Conservation (phyloP, 2,797 vertebrate genomes). For the Falco novaeseelandiae region DNA sequence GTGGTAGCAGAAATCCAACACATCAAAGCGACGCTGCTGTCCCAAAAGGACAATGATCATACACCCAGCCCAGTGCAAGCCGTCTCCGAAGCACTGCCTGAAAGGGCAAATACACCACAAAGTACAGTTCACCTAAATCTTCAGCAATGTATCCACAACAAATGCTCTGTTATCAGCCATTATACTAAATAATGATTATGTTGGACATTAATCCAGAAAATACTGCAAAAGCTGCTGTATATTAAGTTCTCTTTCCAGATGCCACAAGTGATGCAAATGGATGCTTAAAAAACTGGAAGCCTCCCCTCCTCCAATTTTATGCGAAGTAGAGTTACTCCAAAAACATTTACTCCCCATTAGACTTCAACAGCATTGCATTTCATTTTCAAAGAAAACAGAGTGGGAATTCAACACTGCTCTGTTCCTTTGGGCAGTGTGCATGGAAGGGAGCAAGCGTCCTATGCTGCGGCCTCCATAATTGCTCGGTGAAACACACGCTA, state of each 20-base stretch:
- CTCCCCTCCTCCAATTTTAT: neutral
- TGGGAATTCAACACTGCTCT: neutral
- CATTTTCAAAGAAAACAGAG: neutral
- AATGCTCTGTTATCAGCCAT: neutral
- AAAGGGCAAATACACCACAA: neutral
- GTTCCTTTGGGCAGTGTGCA: neutral
- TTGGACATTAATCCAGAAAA: neutral
- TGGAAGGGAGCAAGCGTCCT: neutral
- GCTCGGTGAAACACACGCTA: neutral
- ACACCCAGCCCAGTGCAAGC: conserved; percentile 97
- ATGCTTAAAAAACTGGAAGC: neutral
- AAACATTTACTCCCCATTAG: neutral
- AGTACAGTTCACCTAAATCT: neutral
- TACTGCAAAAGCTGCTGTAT: neutral
- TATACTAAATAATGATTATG: accelerated
- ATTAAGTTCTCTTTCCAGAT: neutral
- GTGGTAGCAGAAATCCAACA: conserved; percentile 98
- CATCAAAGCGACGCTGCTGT: conserved; percentile 94
- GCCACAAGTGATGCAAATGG: neutral
- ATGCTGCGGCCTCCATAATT: neutral
- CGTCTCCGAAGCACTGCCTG: conserved; percentile 97
- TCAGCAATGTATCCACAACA: neutral
- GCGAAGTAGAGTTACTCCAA: neutral
- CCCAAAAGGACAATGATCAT: conserved; percentile 96
- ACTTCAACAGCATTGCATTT: neutral